Evolutionary conservation across 2,797 vertebrate species (phyloP), one percentile per base, ranked within the genome.

Genomic region (Yasuhikotakia modesta): DNA sequence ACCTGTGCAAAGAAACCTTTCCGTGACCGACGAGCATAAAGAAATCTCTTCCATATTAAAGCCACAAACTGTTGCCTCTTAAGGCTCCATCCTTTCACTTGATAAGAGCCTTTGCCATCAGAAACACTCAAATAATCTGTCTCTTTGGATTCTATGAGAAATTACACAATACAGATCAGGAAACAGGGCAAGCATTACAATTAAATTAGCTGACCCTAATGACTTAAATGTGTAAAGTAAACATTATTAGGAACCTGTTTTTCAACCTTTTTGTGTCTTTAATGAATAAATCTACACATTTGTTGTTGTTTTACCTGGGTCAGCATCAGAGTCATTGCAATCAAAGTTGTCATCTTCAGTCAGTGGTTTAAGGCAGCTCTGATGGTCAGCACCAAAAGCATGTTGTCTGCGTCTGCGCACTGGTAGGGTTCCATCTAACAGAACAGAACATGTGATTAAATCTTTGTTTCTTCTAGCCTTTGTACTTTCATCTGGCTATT

Each of bases 1-100:
- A 99, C 98, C 96, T 99, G 98, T 79, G 97, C 97, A 77, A 99
- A 98, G 87, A 99, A 97, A 10, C 97, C 97, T 85, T 99, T 99
- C 67, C 96, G 91, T 81, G 97, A 99, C 70, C 98, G 94, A 0
- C 92, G 95, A 24, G 97, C 96, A 30, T 98, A 97, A 24, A 99
- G 94, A 75, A 99, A 91, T 46, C 98, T 93, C 88, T 99, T 99
- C 97, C 97, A 99, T 71, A 99, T 88, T 5, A 99, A 90, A 12
- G 98, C 96, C 35, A 95, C 92, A 87, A 99, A 98, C 88, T 99
- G 97, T 80, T 99, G 97, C 70, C 94, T 94, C 68, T 90, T 95
- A 74, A 99, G 92, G 80, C 95, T 97, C 98, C 97, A 99, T 81
- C 97, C 96, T 83, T 95, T 96, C 79, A 99, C 91, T 84, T 97